Conservation (phyloP, 2,888 invertebrate genomes). For the Luperina nickerlii region DNA sequence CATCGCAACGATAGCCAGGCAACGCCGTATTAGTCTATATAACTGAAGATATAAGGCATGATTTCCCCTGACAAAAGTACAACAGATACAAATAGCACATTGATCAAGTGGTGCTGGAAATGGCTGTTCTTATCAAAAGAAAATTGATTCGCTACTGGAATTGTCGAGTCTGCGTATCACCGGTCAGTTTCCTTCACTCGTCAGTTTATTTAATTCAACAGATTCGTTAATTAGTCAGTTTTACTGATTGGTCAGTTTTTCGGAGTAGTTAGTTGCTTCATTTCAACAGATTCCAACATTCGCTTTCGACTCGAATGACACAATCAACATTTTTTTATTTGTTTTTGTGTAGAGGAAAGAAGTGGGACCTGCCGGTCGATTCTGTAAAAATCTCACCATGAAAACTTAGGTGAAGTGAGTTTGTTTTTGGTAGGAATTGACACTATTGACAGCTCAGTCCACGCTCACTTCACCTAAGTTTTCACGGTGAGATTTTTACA, state of each 20-base stretch:
- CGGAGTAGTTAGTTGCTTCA: no score
- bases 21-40: conserved; percentile 84
- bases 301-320: no score
- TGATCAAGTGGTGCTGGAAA: conserved; percentile 58
- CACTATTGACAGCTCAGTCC: no score
- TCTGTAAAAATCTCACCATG: no score
- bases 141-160: background rate
- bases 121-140: background rate
- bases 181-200: background rate
- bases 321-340: background rate
- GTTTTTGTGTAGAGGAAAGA: background rate
- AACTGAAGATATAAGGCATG: conserved; percentile 80
- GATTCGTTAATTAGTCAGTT: background rate
- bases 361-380: background rate
- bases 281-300: no score
- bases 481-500: no score
- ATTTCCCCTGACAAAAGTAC: conserved; percentile 87
- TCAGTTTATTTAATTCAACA: background rate
- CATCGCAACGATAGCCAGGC: conserved; percentile 86
- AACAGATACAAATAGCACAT: conserved; percentile 81
- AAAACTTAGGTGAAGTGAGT: no score
- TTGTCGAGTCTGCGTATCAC: background rate
- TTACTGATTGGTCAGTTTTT: background rate
- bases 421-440: no score
- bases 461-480: no score